Conservation (phyloP, 2,113 vertebrate species). For the Chauna torquata region DNA sequence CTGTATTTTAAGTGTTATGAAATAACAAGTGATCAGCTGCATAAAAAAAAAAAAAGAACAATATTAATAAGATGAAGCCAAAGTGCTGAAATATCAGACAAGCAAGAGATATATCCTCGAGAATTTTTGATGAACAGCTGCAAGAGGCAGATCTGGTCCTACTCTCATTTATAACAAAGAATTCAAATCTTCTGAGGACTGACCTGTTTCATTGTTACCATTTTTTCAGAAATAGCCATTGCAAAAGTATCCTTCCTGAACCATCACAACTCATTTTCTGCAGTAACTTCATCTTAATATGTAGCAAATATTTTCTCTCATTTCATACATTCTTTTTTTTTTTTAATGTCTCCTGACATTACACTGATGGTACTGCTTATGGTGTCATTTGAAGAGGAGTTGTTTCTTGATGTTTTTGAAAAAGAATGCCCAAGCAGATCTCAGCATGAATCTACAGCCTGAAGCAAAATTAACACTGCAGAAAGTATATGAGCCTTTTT, state of each 20-base stretch:
- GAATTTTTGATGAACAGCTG: not conserved
- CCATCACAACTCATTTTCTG: not conserved
- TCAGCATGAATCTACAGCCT: not conserved
- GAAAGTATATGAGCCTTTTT: not conserved
- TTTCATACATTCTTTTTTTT: not conserved
- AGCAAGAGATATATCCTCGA: not conserved
- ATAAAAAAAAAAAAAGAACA: not conserved
- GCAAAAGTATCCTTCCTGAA: not conserved
- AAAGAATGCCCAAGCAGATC: not conserved
- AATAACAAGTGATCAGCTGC: not conserved
- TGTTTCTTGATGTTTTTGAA: not conserved
- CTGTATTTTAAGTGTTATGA: not conserved
- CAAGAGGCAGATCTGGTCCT: not conserved
- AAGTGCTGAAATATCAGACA: not conserved
- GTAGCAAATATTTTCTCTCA: not conserved
- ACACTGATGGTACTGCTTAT: not conserved
- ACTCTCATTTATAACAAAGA: not conserved
- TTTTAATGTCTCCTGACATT: not conserved
- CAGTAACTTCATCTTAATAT: not conserved
- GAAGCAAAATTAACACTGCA: constrained; percentile 9
- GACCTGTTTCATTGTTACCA: not conserved
- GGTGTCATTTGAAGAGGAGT: not conserved
- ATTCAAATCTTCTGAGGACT: not conserved
- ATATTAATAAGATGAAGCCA: not conserved
- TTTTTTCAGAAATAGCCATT: not conserved